Evolutionary conservation across 1,140 invertebrate species (phyloP).

Genomic region (Sarcophaga peregrina): DNA sequence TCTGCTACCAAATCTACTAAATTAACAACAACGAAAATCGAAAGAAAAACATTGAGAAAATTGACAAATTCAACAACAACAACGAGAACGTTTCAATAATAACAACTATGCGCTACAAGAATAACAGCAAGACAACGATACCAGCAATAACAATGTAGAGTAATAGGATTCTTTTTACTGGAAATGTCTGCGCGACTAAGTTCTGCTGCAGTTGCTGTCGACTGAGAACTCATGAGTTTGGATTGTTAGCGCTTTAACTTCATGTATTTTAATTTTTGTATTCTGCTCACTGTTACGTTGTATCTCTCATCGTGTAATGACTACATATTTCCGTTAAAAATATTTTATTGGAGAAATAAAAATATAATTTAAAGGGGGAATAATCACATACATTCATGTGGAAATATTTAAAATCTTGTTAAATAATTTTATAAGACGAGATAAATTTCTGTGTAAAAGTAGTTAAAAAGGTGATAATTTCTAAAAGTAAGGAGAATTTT

Average conservation of each 20-base stretch:
- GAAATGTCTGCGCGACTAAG: not conserved
- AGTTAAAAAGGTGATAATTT: not conserved
- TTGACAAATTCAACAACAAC: not conserved
- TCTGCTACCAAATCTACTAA: too few species aligned
- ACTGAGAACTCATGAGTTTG: not conserved
- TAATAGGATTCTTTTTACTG: not conserved
- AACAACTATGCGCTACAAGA: not conserved
- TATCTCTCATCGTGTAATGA: constrained; percentile 41
- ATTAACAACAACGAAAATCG: too few species aligned
- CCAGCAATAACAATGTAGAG: not conserved
- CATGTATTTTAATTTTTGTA: constrained; percentile 31
- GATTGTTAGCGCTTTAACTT: not conserved
- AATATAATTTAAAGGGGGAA: too few species aligned
- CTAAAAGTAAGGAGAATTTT: too few species aligned
- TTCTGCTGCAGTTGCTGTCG: not conserved
- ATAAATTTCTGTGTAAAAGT: not conserved
- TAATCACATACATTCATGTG: not conserved
- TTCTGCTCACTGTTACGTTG: constrained; percentile 33
- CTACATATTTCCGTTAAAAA: constrained; percentile 32
- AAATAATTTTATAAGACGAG: not conserved
- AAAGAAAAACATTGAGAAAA: too few species aligned
- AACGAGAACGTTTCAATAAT: not conserved
- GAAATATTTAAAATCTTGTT: not conserved
- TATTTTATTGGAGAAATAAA: not conserved
- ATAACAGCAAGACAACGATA: not conserved